Evolutionary conservation across 2,888 invertebrate species (phyloP), one percentile per base, ranked within the genome.

Genomic region (Leptinotarsa haldemani): DNA sequence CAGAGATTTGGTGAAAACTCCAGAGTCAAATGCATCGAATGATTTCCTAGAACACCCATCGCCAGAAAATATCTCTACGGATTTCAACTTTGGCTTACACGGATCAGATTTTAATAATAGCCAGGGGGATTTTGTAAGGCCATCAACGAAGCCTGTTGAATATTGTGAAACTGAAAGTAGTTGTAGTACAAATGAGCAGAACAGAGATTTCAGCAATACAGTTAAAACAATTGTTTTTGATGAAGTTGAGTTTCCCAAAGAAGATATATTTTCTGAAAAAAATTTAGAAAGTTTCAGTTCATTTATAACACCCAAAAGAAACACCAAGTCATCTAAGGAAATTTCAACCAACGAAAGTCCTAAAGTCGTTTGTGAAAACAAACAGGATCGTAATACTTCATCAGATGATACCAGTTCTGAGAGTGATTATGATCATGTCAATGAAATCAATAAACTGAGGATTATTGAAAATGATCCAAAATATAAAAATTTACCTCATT

Each of bases 101-200:
- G 85, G 84, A 16, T 77, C 82, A 30, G 85, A 85, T 74, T 84
- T 85, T 70, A 77, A 75, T 56, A 80, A 80, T 50, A 65, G 70
- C 16, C 78, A 74, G 18, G 66, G 69, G 5, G 82, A 84, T 13
- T 82, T 84, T 73, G 73, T 80, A 0, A 75, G 79, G 65, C 82
- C 82, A 12, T 69, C 80, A 18, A 5, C 25, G n/a, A 61, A 25
- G 65, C 80, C 79, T 16, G 74, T 77, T 7, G 85, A 86, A 65
- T 76, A 77, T 65, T 86, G 81, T 68, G 86, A 86, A 78, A 85
- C 84, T 9, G 86, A 84, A 70, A 85, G 85, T 77, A 84, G 83
- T 75, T 83, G 82, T 47, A 85, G 84, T 53, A 82, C 84, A 1
- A 83, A 79, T 66, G 79, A 77, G 15, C 74, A 74, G 0, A 76